Evolutionary conservation across 1,140 invertebrate genomes (phyloP), one percentile per base, ranked within the genome.

Genomic region (Lethocerus indicus): DNA sequence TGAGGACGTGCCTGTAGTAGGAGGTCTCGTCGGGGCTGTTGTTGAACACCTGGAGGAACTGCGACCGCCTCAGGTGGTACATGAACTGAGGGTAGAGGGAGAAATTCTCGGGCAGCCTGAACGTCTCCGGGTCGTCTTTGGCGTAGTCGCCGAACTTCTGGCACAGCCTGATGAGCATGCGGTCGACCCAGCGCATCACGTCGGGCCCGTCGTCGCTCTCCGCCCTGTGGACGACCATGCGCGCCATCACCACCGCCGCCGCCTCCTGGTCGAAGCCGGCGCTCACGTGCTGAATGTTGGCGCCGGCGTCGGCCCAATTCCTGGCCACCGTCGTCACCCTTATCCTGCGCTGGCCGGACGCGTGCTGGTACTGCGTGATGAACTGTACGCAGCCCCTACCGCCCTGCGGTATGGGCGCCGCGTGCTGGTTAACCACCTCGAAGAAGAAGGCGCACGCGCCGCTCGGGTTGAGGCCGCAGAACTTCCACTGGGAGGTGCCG

Each of bases 21-120:
- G 92, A 93, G 24, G 96, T 98, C 76, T 99, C 96, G 70, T 99
- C 96, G 1, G 96, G 96, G 44, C 92, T 97, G 72, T 99, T 99
- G 67, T 99, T 99, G 67, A 99, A 99, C n/a, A 99, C 95, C 76
- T 99, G 96, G 53, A 99, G 73, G 69, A 99, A 99, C 68, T 98
- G 95, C 36, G 95, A 98, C 54, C 96, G 74, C 52, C 96, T 72
- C 55, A 99, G 69, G 67, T 99, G 96, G 66, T 98, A 99, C 91
- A 99, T 98, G 65, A 98, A 99, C 65, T 98, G 95, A 25, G 96
- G 96, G 70, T 97, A 99, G 14, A 99, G 69, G 41, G 87, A 90
- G 65, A 98, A 99, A 64, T 95, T 96, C 63, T 97, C 93, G 18
- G 85, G 79, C 28, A 98, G 76, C 54, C 90, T 73, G 69, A 99